Base-by-base conservation (phyloP, 1,140 invertebrate genomes). In the Orchestia grillus region DNA sequence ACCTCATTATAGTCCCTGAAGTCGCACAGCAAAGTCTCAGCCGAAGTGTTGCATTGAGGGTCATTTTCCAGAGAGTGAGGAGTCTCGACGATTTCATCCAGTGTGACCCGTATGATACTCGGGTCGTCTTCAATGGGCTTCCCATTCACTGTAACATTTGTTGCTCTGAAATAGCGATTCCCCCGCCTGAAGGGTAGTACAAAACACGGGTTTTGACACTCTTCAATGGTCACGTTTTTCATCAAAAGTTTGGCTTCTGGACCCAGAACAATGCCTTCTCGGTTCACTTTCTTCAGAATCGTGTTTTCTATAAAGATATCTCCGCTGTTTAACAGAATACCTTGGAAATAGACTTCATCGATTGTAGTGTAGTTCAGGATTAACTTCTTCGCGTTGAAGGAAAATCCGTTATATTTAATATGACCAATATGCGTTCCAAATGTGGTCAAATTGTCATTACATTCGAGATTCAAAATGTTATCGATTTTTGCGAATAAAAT, bases 191-290 rank as follows among this genome's bases (percentile, higher is more conserved):
- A 94, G 11, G 92, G 1, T 36, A 28, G 11, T 36, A 28, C 36
- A 3, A 77, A 19, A 77, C 92, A 94, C 0, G 92, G 92, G 23
- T 94, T 47, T 45, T 47, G 11, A 44, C 92, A 94, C 44, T 94
- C 44, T 36, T 94, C 43, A 47, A 94, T 94, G 41, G 92, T 94
- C 40, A 94, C 92, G 44, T 94, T 94, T 45, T 44, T 94, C 44
- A 94, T 44, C 11, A 45, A 4, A 6, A 94, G 19, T 1, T 0
- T 47, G 0, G 44, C 92, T 15, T 94, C 92, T 11, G 43, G 36
- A 44, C 92, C 92, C 3, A 94, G 43, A n/a, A 94, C n/a, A 36
- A 94, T 94, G 11, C 92, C 92, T 16, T 94, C 44, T 94, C 41
- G 41, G 6, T n/a, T 94, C 36, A 94, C 92, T n/a, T 94, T 44